Conservation (phyloP, 2,113 vertebrate genomes). For the Lepidothrix coronata region DNA sequence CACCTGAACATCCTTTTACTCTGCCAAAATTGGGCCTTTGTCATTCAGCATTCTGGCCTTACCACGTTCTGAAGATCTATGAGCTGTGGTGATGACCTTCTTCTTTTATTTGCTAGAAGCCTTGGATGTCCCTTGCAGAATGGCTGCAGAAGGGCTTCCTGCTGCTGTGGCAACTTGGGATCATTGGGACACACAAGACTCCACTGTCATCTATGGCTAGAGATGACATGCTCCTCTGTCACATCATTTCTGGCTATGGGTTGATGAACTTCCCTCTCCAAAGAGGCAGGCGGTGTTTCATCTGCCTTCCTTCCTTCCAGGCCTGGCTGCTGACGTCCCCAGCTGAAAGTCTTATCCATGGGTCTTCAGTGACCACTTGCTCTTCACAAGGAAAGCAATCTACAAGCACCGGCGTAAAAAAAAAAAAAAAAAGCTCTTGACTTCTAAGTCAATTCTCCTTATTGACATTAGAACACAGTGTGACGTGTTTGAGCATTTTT, state of each 20-base stretch:
- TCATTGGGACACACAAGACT: not conserved
- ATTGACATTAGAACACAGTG: not conserved
- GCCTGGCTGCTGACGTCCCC: not conserved
- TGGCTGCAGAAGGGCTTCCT: not conserved
- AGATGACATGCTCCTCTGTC: not conserved
- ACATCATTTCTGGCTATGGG: not conserved
- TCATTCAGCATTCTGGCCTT: not conserved
- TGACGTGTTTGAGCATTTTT: rapidly evolving
- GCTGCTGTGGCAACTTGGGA: not conserved
- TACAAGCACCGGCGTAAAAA: not conserved
- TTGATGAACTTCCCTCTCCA: not conserved
- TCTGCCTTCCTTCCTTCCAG: not conserved
- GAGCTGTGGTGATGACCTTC: not conserved
- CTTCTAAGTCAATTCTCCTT: not conserved
- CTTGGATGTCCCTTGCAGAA: not conserved
- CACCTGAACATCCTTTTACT: not conserved
- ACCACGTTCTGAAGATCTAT: not conserved
- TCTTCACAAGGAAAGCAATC: not conserved
- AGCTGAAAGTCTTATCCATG: not conserved
- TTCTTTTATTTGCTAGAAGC: not conserved
- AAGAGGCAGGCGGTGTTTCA: not conserved
- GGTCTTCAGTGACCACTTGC: not conserved
- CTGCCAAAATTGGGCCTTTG: not conserved
- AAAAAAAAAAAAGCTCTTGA: not conserved
- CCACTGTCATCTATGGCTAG: not conserved